Conservation (phyloP, 2,797 vertebrate species). For the Columba guinea region DNA sequence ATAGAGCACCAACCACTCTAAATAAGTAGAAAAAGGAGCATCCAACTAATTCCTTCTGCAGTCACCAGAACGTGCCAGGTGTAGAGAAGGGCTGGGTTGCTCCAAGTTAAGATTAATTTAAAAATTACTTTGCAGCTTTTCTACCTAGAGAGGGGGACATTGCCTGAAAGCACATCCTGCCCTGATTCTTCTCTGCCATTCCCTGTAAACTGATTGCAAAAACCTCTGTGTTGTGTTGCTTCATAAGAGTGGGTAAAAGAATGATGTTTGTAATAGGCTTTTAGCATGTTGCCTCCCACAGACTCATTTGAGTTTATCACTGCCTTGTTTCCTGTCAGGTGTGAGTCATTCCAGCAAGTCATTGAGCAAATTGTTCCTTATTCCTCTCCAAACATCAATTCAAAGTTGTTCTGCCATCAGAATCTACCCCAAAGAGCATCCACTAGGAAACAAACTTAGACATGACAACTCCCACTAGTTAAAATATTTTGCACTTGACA, state of each 20-base stretch:
- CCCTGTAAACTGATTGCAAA: not conserved
- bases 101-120: not conserved
- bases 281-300: constrained; percentile 17
- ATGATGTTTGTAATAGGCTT: not conserved
- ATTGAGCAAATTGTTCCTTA: not conserved
- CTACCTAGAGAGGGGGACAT: not conserved
- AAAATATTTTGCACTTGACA: not conserved
- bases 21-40: not conserved
- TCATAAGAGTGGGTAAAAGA: not conserved
- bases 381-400: not conserved
- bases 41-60: not conserved
- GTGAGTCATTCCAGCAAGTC: constrained; percentile 5
- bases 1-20: not conserved
- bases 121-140: not conserved
- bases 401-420: not conserved
- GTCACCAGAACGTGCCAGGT: accelerated
- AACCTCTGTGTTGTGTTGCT: not conserved
- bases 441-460: not conserved
- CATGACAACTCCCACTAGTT: not conserved
- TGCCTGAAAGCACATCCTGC: not conserved
- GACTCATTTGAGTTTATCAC: constrained; percentile 16
- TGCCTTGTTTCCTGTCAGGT: constrained; percentile 12
- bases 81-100: not conserved
- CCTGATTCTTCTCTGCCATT: not conserved
- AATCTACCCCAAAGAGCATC: not conserved